Evolutionary conservation across 2,113 vertebrate species (phyloP).

Genomic region (Hippotragus niger): DNA sequence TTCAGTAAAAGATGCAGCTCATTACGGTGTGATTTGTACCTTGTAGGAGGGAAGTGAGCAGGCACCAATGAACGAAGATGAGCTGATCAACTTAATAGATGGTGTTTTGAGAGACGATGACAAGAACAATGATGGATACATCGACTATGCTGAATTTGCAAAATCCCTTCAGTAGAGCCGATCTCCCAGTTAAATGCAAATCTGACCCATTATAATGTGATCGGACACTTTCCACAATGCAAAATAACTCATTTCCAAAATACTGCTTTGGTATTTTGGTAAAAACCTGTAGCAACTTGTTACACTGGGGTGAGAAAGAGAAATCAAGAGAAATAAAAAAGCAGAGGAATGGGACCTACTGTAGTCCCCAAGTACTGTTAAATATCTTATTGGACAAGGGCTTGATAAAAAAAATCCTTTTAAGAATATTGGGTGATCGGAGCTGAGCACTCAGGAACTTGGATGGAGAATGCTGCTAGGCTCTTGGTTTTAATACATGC

Average conservation of each 20-base stretch:
- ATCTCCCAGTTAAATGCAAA: conserved; percentile 55
- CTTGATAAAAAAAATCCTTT: background rate
- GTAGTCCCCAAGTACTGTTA: background rate
- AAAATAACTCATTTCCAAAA: conserved; percentile 32
- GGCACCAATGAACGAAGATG: conserved; percentile 91
- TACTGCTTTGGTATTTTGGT: conserved; percentile 47
- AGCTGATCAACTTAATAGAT: conserved; percentile 93
- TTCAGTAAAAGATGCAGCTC: background rate
- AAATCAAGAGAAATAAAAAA: background rate
- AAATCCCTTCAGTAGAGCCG: conserved; percentile 89
- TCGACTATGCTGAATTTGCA: conserved; percentile 98
- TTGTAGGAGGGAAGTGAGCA: conserved; percentile 87
- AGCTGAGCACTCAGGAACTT: conserved; percentile 45
- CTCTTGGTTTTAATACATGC: conserved; percentile 44
- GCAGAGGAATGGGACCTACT: background rate
- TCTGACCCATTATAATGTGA: conserved; percentile 81
- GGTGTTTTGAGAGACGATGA: conserved; percentile 94
- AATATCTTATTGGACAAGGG: background rate
- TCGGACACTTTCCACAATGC: conserved; percentile 45
- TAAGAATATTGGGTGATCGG: background rate
- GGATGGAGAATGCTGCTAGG: background rate
- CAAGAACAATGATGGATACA: conserved; percentile 97
- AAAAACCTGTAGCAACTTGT: conserved; percentile 36
- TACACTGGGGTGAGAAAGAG: conserved; percentile 51
- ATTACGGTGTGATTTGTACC: background rate